A percentile compares a stretch with the other conserved stretches of the same genome.
Conservation (phyloP, 2,113 vertebrate genomes). For the Oncorhynchus kisutch region DNA sequence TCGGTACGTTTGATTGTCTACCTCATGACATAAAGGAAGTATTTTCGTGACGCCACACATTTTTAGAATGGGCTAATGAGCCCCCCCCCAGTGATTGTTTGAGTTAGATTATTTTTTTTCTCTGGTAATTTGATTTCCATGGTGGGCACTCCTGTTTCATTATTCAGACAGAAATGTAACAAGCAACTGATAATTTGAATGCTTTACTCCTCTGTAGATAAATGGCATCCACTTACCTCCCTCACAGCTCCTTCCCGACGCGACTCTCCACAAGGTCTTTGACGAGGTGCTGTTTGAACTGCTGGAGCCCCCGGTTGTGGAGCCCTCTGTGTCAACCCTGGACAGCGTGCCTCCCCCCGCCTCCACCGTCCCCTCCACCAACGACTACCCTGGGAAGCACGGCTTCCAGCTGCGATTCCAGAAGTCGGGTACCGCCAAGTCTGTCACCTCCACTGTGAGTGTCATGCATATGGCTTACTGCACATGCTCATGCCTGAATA, state of each 20-base stretch:
- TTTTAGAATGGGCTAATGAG: no score
- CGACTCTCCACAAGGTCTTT: neutral
- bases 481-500: no score
- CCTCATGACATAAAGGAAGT: neutral
- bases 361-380: slow-evolving; percentile 72
- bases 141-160: neutral
- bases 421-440: slow-evolving; percentile 80
- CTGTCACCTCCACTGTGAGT: slow-evolving; percentile 83
- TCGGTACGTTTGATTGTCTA: slow-evolving; percentile 14
- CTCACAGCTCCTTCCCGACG: neutral
- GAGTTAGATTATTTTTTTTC: no score
- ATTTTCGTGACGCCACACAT: neutral
- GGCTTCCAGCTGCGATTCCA: slow-evolving; percentile 76
- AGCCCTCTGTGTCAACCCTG: rapidly evolving
- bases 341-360: slow-evolving; percentile 46
- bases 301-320: neutral
- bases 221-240: neutral
- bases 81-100: no score
- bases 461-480: neutral
- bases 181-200: no score
- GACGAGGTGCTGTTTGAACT: slow-evolving; percentile 19
- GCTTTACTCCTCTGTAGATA: no score
- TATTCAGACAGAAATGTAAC: neutral
- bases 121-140: no score
- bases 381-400: slow-evolving; percentile 66